Evolutionary conservation across 2,113 vertebrate species (phyloP), one percentile per base, ranked within the genome.

Genomic region (Motacilla tschutschensis): DNA sequence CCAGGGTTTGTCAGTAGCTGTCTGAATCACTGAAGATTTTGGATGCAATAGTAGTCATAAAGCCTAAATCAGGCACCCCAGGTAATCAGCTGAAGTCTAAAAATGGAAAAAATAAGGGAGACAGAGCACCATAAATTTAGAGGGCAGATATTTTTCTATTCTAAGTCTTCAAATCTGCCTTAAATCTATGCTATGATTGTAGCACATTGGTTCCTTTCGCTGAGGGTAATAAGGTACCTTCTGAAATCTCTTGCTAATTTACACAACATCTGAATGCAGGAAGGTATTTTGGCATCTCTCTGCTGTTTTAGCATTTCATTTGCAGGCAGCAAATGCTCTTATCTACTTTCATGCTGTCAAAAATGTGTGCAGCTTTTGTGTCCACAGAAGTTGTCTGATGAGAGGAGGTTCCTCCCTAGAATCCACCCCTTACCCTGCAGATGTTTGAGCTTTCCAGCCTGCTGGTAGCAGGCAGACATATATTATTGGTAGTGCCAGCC

Each of bases 11-110:
- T 74, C 64, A 83, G 76, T 43, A 82, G 31, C 57, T 47, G 44
- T n/a, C 48, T 59, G 69, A 92, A 87, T 85, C 73, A 85, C 40
- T 57, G 47, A 83, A 83, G 55, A 83, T 71, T 87, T 83, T 71
- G 57, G 77, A 78, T 53, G 65, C 3, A 14, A 18, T 33, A 55
- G 33, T 31, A 92, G 73, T 83, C 65, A 83, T 77, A 85, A 89
- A 85, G 48, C 33, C 65, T 85, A 66, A 83, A 87, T 62, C 28
- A 77, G 74, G 36, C 48, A 78, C 36, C 8, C 48, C 44, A 83
- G 53, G 48, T 74, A 85, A 46, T 67, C 47, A 78, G 31, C 48
- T 80, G 71, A 44, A 87, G 28, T 71, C 51, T 85, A 64, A 86
- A 92, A 81, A 58, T 17, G 43, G 24, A 54, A 63, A 67, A 92